phyloP scores from a whole-genome alignment of 1,140 invertebrate species.

The Globodera ellingtonae region DNA sequence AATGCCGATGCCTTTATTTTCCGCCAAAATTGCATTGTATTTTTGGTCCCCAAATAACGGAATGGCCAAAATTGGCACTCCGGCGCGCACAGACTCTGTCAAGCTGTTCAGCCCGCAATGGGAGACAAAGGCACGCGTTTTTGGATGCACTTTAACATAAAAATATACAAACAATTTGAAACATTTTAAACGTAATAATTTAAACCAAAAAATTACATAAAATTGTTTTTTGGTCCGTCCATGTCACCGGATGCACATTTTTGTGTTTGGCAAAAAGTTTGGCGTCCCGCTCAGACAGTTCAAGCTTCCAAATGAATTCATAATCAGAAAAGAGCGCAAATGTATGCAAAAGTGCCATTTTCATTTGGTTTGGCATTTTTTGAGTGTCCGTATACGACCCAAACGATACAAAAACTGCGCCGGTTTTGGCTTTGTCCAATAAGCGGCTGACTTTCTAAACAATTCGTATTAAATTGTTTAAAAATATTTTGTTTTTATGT shows the following conservation, averaged over 20 bases:
- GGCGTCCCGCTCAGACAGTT: constrained; percentile 15
- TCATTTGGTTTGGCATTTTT: constrained; percentile 24
- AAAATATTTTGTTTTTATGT: not conserved
- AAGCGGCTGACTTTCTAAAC: not conserved
- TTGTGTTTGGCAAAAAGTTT: constrained; percentile 5
- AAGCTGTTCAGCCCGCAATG: no score
- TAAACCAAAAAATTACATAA: constrained; percentile 2
- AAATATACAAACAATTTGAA: not conserved
- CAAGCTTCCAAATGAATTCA: constrained; percentile 39
- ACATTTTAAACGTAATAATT: constrained; percentile 8
- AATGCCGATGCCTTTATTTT: not conserved
- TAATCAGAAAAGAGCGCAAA: constrained; percentile 23
- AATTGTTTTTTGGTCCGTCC: constrained; percentile 19
- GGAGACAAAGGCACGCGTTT: not conserved
- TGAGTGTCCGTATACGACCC: constrained; percentile 40
- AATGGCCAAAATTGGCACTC: no score
- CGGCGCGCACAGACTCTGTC: no score
- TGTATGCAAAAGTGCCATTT: constrained; percentile 24
- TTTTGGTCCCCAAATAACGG: no score
- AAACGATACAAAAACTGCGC: constrained; percentile 38
- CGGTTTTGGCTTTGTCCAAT: constrained; percentile 27
- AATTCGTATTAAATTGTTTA: not conserved
- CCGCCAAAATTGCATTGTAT: no score
- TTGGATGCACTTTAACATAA: constrained; percentile 6
- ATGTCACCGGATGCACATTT: constrained; percentile 22